A percentile compares a stretch with the other conserved stretches of the same genome.
These are phyloP conservation scores for Apogon hyalosoma DNA, from an alignment of 2,797 vertebrate genomes.

Conservation along the genomic window DNA sequence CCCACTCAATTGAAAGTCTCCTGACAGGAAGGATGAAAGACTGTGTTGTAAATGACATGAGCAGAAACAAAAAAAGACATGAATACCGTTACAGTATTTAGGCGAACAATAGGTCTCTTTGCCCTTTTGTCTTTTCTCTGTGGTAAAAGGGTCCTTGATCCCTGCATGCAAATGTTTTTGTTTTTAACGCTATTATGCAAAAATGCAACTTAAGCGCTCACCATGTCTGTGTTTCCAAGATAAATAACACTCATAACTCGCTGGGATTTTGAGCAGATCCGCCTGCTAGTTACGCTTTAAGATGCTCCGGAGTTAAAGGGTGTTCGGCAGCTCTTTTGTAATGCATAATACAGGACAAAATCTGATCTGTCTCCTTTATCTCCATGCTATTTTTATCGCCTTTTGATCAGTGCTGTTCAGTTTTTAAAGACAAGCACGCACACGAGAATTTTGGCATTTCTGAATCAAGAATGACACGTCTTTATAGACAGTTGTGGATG, in stretches of 20 bases:
- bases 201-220: conserved; percentile 29
- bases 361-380: conserved; percentile 53
- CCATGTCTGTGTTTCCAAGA: conserved; percentile 11
- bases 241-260: conserved; percentile 19
- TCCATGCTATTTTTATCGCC: conserved; percentile 64
- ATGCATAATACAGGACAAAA: conserved; percentile 58
- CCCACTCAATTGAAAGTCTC: conserved; percentile 8
- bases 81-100: conserved; percentile 9
- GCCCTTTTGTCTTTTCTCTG: conserved; percentile 8
- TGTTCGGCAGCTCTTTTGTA: conserved; percentile 38
- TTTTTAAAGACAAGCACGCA: conserved; percentile 37
- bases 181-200: conserved; percentile 25
- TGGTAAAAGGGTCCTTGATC: conserved; percentile 18
- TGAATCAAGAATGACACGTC: conserved; percentile 47
- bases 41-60: conserved; percentile 16
- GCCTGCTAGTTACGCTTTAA: conserved; percentile 24
- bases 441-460: conserved; percentile 34
- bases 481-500: conserved; percentile 47
- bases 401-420: conserved; percentile 63
- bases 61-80: conserved; percentile 18
- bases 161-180: conserved; percentile 20
- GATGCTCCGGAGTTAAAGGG: conserved; percentile 41
- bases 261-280: conserved; percentile 22
- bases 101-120: background rate
- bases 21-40: conserved; percentile 19